Conservation (phyloP, 2,113 vertebrate species). For the Stercorarius parasiticus region DNA sequence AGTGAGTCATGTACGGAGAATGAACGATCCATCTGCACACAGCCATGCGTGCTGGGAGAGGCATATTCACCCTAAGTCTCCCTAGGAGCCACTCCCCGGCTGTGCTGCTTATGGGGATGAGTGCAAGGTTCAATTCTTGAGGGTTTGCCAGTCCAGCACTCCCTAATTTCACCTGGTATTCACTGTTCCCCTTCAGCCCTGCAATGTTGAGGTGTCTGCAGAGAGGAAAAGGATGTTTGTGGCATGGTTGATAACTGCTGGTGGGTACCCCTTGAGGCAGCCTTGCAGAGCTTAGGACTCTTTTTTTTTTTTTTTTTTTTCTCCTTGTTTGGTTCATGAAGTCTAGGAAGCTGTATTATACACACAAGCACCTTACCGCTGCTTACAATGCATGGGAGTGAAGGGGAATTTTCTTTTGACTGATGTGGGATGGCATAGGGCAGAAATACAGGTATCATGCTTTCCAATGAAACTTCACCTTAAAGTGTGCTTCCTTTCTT, state of each 20-base stretch:
- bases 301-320: neutral
- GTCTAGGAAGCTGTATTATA: neutral
- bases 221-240: neutral
- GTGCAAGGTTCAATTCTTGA: neutral
- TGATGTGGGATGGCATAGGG: neutral
- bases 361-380: neutral
- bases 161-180: neutral
- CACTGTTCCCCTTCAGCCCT: neutral
- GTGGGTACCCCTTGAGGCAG: neutral
- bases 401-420: neutral
- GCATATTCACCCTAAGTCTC: neutral
- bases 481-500: neutral
- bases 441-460: neutral
- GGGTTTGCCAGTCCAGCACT: neutral
- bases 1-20: neutral
- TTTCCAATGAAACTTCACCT: neutral
- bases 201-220: neutral
- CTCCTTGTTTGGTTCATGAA: neutral
- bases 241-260: neutral
- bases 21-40: neutral
- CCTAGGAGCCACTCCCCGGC: neutral
- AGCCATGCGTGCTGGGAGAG: rapidly evolving
- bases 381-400: neutral
- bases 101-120: neutral
- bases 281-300: neutral